Conservation (phyloP, 2,888 invertebrate genomes). For the Nemotelus nigrinus region DNA sequence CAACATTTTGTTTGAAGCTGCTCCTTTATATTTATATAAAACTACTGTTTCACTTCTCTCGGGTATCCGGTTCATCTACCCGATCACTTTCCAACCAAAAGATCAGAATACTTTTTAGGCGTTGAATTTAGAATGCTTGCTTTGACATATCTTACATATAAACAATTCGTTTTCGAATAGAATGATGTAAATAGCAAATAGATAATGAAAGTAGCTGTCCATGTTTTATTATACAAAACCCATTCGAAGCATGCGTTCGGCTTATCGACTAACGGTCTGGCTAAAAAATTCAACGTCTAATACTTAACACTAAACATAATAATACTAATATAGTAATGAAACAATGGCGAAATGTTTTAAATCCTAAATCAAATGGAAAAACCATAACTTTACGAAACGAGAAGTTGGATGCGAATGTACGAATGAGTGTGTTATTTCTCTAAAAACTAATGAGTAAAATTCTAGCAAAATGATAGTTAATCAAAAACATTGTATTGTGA, state of each 20-base stretch:
- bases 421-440: slow-evolving; percentile 27
- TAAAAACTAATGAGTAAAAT: slow-evolving; percentile 39
- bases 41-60: too few relatives aligned
- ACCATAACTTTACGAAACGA: slow-evolving; percentile 7
- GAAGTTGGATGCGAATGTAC: slow-evolving; percentile 26
- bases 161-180: background rate
- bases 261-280: background rate
- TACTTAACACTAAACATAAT: slow-evolving; percentile 13
- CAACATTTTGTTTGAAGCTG: too few relatives aligned
- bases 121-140: slow-evolving; percentile 32
- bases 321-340: slow-evolving; percentile 6
- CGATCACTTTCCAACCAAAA: background rate
- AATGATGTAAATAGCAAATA: background rate
- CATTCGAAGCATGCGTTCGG: slow-evolving; percentile 25
- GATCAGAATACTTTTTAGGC: slow-evolving; percentile 24
- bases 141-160: slow-evolving; percentile 13
- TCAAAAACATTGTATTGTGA: slow-evolving; percentile 7
- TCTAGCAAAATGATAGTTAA: slow-evolving; percentile 7
- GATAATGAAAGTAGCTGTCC: slow-evolving; percentile 10
- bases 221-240: background rate
- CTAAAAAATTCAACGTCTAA: slow-evolving; percentile 22
- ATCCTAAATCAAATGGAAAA: slow-evolving; percentile 13
- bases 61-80: slow-evolving; percentile 10
- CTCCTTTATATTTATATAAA: too few relatives aligned
- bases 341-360: slow-evolving; percentile 21